A percentile compares a stretch with the other conserved stretches of the same genome.
Evolutionary conservation across 2,888 invertebrate genomes (phyloP).

Genomic region (Acleris literana): DNA sequence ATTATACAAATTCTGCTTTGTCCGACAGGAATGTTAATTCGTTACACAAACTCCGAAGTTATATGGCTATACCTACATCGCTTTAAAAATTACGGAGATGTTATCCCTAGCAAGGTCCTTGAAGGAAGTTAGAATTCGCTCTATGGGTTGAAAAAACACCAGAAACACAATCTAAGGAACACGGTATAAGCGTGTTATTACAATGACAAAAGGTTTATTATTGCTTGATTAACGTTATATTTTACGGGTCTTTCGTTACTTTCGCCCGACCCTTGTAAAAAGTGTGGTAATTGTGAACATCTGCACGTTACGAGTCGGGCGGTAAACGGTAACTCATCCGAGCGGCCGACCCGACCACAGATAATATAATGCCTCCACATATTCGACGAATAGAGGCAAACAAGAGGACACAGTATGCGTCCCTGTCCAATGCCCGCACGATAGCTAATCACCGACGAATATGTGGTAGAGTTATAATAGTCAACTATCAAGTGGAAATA

Average conservation of each 20-base stretch:
- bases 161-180: no score
- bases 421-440: no score
- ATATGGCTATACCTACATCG: conserved; percentile 5
- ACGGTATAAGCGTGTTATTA: no score
- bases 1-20: conserved; percentile 20
- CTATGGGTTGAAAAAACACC: neutral
- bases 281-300: conserved; percentile 69
- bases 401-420: no score
- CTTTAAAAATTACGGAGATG: conserved; percentile 21
- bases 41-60: conserved; percentile 11
- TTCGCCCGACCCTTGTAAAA: conserved; percentile 50
- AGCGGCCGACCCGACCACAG: conserved; percentile 29
- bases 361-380: no score
- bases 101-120: conserved; percentile 11
- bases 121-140: conserved; percentile 12
- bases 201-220: no score
- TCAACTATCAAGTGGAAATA: conserved; percentile 40
- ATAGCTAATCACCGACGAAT: no score
- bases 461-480: no score
- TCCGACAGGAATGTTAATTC: conserved; percentile 30
- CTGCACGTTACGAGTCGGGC: conserved; percentile 55
- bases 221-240: no score
- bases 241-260: conserved; percentile 30
- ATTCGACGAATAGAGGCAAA: no score
- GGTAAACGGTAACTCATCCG: conserved; percentile 57